Evolutionary conservation across 2,888 invertebrate species (phyloP).

Genomic region (Antitype chi): DNA sequence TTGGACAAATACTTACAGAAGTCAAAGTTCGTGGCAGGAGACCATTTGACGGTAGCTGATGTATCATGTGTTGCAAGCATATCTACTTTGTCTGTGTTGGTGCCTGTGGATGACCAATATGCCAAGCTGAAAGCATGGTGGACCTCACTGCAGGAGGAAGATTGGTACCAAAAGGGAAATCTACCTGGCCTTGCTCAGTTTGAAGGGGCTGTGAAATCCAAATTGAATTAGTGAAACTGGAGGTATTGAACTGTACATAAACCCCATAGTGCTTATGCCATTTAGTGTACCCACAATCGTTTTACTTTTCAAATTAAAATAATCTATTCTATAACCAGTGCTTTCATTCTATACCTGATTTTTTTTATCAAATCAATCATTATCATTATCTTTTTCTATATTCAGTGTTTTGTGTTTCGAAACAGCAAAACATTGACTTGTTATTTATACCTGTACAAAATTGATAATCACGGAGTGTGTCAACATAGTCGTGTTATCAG

Average conservation of each 20-base stretch:
- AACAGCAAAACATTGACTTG: not conserved
- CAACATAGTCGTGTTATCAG: conserved; percentile 8
- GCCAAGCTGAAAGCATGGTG: conserved; percentile 21
- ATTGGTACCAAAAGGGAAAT: conserved; percentile 33
- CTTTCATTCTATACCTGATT: not conserved
- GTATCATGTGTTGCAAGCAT: conserved; percentile 25
- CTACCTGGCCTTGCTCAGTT: conserved; percentile 7
- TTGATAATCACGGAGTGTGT: not conserved
- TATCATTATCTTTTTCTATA: not conserved
- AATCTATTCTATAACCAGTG: not conserved
- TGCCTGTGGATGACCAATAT: conserved; percentile 32
- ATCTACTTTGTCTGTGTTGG: not conserved
- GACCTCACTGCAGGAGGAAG: conserved; percentile 9
- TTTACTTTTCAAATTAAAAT: not conserved
- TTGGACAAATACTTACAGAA: conserved; percentile 39
- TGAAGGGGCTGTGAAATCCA: not conserved
- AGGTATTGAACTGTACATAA: not conserved
- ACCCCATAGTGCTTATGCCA: not conserved
- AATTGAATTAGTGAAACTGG: conserved; percentile 4
- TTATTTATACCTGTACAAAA: not conserved
- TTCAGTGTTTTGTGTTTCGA: not conserved
- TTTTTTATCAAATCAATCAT: not conserved
- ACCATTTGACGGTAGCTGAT: conserved; percentile 32
- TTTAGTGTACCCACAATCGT: not conserved
- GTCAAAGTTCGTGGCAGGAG: conserved; percentile 25